Percentiles rank a stretch among this genome's conserved stretches.
These are phyloP conservation scores for Nesoenas mayeri DNA, from an alignment of 2,113 vertebrate species.

Conservation along the genomic window DNA sequence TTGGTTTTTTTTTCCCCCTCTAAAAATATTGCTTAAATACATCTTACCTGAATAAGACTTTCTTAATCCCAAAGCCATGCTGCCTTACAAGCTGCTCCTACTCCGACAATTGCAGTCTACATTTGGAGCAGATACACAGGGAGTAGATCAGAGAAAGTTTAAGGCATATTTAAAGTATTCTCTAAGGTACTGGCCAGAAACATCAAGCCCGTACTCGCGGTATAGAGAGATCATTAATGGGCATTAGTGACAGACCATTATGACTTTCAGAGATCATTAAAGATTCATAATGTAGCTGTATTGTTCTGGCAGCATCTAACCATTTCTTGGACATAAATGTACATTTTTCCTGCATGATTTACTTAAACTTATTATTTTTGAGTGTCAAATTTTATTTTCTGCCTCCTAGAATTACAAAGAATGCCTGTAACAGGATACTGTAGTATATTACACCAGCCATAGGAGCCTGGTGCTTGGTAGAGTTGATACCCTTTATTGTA, in stretches of 20 bases:
- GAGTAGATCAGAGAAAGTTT: slow-evolving; percentile 88
- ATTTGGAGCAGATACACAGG: slow-evolving; percentile 74
- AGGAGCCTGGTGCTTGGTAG: slow-evolving; percentile 46
- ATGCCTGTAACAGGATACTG: slow-evolving; percentile 88
- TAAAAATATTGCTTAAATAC: slow-evolving; percentile 66
- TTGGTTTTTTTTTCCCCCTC: not conserved
- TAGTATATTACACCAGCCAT: slow-evolving; percentile 74
- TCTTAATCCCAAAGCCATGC: slow-evolving; percentile 92
- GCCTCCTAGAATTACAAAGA: slow-evolving; percentile 89
- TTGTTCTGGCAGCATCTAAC: slow-evolving; percentile 84
- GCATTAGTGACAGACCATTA: slow-evolving; percentile 98
- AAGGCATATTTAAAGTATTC: slow-evolving; percentile 90
- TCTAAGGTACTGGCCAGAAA: slow-evolving; percentile 86
- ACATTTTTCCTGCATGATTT: slow-evolving; percentile 72
- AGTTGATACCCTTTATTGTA: slow-evolving; percentile 42
- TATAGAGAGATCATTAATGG: slow-evolving; percentile 96
- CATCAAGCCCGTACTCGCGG: slow-evolving; percentile 89
- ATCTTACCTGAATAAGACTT: slow-evolving; percentile 95
- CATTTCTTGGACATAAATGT: slow-evolving; percentile 75
- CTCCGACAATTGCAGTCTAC: slow-evolving; percentile 76
- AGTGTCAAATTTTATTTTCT: slow-evolving; percentile 78
- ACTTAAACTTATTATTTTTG: slow-evolving; percentile 83
- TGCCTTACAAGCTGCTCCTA: slow-evolving; percentile 74
- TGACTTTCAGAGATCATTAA: slow-evolving; percentile 97
- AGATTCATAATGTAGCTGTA: slow-evolving; percentile 91